phyloP scores from a whole-genome alignment of 2,888 invertebrate species.

The Agonum fuliginosum region DNA sequence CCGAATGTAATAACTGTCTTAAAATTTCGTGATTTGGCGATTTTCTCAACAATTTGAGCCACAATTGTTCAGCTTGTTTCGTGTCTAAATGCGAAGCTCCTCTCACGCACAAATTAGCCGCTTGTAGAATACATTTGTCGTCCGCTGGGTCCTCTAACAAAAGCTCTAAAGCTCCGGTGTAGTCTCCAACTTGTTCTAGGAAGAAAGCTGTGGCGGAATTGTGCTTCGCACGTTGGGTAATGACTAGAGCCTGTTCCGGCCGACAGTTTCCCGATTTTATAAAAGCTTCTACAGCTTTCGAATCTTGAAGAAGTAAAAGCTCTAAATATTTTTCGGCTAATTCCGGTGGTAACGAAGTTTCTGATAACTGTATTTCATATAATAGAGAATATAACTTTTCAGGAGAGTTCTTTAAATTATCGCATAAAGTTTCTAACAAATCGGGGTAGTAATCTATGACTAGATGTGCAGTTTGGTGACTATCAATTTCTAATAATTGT shows the following conservation, averaged over 20 bases:
- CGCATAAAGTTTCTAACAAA: constrained; percentile 71
- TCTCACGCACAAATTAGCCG: constrained; percentile 72
- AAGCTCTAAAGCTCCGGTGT: constrained; percentile 81
- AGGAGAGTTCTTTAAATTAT: constrained; percentile 71
- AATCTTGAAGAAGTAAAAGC: constrained; percentile 77
- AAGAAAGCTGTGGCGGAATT: constrained; percentile 83
- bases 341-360: constrained; percentile 69
- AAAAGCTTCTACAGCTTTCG: constrained; percentile 74
- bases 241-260: constrained; percentile 79
- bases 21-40: constrained; percentile 71
- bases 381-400: constrained; percentile 76
- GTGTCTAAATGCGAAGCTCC: constrained; percentile 72
- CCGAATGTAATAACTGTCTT: constrained; percentile 74
- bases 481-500: constrained; percentile 77
- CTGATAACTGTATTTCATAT: constrained; percentile 73
- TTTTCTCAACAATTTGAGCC: constrained; percentile 73
- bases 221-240: constrained; percentile 78
- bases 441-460: constrained; percentile 76
- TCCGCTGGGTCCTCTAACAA: constrained; percentile 73
- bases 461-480: constrained; percentile 78
- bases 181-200: constrained; percentile 84
- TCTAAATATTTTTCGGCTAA: constrained; percentile 79
- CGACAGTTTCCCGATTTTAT: constrained; percentile 76
- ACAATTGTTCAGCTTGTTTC: constrained; percentile 73
- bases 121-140: constrained; percentile 63